phyloP scores from a whole-genome alignment of 2,797 vertebrate genomes.

The Thalassophryne amazonica region DNA sequence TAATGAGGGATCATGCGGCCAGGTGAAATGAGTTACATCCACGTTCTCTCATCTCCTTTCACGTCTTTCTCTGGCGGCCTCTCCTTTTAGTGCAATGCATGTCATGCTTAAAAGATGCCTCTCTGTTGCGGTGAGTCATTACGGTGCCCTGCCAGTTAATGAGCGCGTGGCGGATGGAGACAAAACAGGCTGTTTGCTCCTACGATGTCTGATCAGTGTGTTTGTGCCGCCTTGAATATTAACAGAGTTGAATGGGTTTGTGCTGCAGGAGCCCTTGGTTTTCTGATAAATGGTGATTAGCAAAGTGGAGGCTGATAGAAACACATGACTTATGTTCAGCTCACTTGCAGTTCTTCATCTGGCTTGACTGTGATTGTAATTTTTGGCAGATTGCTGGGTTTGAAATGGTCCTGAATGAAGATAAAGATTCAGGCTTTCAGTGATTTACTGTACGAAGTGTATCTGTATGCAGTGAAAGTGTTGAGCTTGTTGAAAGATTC shows the following conservation, averaged over 20 bases:
- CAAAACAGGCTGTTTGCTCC: slow-evolving; percentile 3
- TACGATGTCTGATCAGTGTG: slow-evolving; percentile 22
- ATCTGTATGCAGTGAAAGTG: too few species aligned
- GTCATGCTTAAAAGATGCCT: neutral
- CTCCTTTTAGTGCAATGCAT: neutral
- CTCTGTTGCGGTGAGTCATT: neutral
- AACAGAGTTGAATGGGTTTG: slow-evolving; percentile 42
- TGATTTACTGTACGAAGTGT: too few species aligned
- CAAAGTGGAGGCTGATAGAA: slow-evolving; percentile 12
- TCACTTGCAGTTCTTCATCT: neutral
- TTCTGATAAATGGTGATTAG: slow-evolving; percentile 41
- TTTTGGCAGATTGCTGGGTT: too few species aligned
- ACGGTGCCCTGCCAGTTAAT: slow-evolving; percentile 6
- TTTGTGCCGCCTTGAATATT: slow-evolving; percentile 45
- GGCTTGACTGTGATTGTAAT: too few species aligned
- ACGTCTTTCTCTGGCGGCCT: neutral
- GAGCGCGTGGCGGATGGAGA: slow-evolving; percentile 2
- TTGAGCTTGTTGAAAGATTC: too few species aligned
- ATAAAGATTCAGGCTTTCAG: too few species aligned
- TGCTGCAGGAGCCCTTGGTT: slow-evolving; percentile 17
- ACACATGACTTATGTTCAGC: slow-evolving; percentile 13
- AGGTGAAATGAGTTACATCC: slow-evolving; percentile 27
- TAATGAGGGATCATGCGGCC: slow-evolving; percentile 45
- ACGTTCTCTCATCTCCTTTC: neutral
- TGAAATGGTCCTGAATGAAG: too few species aligned